Percentiles rank a stretch among this genome's conserved stretches.
Conservation (phyloP, 2,113 vertebrate species). For the Hyperopisus bebe region DNA sequence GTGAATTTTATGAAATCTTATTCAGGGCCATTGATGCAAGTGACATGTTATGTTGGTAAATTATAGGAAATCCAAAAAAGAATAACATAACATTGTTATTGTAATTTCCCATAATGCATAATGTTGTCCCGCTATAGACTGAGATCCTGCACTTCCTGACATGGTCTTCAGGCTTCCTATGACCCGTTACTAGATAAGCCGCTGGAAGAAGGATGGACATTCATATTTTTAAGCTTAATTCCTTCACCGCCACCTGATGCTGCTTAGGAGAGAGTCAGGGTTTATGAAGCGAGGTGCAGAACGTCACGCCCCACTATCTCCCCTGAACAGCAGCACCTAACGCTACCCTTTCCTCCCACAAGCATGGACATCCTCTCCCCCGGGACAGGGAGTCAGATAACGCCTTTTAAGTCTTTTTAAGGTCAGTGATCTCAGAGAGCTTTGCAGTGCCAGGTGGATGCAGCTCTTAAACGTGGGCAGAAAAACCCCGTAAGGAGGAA, state of each 20-base stretch:
- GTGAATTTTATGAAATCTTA: neutral
- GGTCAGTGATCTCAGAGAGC: neutral
- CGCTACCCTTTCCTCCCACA: neutral
- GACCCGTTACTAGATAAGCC: neutral
- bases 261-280: neutral
- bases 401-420: neutral
- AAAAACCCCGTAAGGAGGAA: neutral
- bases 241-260: neutral
- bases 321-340: neutral
- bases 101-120: neutral
- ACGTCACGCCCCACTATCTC: neutral
- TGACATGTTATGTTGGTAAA: neutral
- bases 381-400: neutral
- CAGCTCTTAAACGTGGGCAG: neutral
- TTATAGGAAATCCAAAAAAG: neutral
- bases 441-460: neutral
- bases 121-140: neutral
- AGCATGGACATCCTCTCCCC: neutral
- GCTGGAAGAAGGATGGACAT: neutral
- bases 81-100: neutral
- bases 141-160: neutral
- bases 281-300: neutral
- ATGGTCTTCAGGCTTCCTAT: neutral
- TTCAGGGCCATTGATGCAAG: neutral
- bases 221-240: neutral